Base-by-base conservation (phyloP, 2,797 vertebrate genomes). In the Lepidocolaptes lacrymiger region DNA sequence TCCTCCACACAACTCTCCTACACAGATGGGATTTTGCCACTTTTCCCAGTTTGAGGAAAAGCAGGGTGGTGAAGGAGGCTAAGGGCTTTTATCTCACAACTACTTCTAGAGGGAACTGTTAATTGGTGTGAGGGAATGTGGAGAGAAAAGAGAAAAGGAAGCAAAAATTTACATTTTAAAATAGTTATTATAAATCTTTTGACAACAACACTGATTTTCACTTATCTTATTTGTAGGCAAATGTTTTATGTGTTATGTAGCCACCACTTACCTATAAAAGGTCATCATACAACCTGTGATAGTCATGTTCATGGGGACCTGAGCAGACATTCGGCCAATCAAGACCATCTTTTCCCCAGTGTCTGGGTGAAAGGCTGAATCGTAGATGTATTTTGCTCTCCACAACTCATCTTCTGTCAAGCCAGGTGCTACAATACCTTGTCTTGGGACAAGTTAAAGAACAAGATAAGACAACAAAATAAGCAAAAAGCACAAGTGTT, bases 221-320 rank as follows among this genome's bases (percentile, higher is more conserved):
- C 24, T 37, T 37, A 48, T 78, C 61, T 85, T 72, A 69, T 39
- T 54, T 0, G 2, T 21, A 80, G 16, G 21, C 18, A 86, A 26
- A 22, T 24, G 23, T 78, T 88, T 73, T 3, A 18, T 32, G 58
- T 81, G 63, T 8, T 71, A 44, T 14, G 30, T 1, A 71, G 26
- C 49, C 28, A 18, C 1, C 32, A 69, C 98, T 98, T 95, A 99
- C 99, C 98, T 98, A 97, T 99, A 99, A 96, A 99, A 99, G 0
- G 99, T 99, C 99, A 99, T 99, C 99, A 99, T 99, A 84, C 99
- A 99, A 54, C 99, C 99, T 10, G 99, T 99, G 98, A 99, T 99
- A 43, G 99, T 99, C 99, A 99, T 99, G 97, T 99, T 99, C 99
- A 99, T 99, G 32, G 99, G 99, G 32, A 99, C 99, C 97, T 99